Conservation (phyloP, 1,140 invertebrate genomes). For the Metopolophium dirhodum region DNA sequence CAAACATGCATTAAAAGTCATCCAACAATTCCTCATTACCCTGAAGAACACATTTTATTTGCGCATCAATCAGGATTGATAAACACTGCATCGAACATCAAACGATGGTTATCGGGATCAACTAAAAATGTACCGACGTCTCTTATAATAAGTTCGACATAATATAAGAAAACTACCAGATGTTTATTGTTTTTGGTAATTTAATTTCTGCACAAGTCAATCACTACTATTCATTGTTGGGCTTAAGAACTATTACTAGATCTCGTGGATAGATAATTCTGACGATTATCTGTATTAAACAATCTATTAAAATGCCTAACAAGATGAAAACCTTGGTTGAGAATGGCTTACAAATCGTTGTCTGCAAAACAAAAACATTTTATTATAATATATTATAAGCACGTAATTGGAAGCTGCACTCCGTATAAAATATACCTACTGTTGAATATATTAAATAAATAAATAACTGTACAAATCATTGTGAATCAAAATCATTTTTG, state of each 20-base stretch:
- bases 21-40: conserved; percentile 18
- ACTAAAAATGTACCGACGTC: conserved; percentile 15
- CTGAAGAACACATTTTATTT: background rate
- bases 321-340: background rate
- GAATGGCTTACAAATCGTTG: conserved; percentile 33
- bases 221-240: background rate
- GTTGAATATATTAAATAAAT: background rate
- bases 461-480: background rate
- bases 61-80: conserved; percentile 13
- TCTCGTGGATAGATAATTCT: background rate
- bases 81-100: background rate
- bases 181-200: background rate
- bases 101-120: background rate
- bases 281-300: conserved; percentile 26
- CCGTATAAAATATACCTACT: background rate
- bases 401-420: conserved; percentile 29
- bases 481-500: background rate
- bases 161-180: background rate
- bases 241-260: background rate
- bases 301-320: conserved; percentile 47
- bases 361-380: conserved; percentile 28
- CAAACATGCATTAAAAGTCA: background rate
- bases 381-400: conserved; percentile 15
- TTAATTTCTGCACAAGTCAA: conserved; percentile 16
- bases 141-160: background rate